These are phyloP conservation scores for Pangasianodon gigas DNA, from an alignment of 2,113 vertebrate genomes.

Conservation along the genomic window DNA sequence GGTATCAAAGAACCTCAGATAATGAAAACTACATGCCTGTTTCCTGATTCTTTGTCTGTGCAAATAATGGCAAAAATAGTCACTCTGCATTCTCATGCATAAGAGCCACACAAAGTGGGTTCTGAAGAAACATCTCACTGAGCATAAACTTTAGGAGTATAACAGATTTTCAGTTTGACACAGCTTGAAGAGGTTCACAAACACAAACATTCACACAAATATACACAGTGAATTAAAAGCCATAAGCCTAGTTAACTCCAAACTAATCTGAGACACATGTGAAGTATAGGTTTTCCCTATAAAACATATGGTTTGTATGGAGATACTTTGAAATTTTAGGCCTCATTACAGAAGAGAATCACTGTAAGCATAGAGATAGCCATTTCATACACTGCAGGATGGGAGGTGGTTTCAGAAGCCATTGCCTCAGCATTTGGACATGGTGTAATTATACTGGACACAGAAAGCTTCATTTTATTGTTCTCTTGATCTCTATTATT, in stretches of 20 bases:
- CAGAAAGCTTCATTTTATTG: neutral
- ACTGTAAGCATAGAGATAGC: slow-evolving; percentile 4
- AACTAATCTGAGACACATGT: slow-evolving; percentile 13
- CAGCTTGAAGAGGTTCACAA: neutral
- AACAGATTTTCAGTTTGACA: neutral
- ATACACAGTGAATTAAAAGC: neutral
- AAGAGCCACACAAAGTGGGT: neutral
- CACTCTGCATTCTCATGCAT: neutral
- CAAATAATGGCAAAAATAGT: neutral
- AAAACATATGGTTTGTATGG: slow-evolving; percentile 41
- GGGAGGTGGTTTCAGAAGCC: slow-evolving; percentile 20
- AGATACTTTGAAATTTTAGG: slow-evolving; percentile 27
- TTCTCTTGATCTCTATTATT: neutral
- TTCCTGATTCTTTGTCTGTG: neutral
- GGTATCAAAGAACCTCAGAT: neutral
- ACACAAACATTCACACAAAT: slow-evolving; percentile 4
- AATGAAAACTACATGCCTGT: neutral
- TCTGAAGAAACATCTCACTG: neutral
- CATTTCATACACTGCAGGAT: slow-evolving; percentile 9
- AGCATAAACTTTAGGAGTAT: neutral
- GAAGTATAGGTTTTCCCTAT: slow-evolving; percentile 2
- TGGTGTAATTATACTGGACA: slow-evolving; percentile 5
- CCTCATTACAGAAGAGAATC: slow-evolving; percentile 33
- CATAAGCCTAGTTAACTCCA: slow-evolving; percentile 19
- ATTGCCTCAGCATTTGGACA: neutral